Evolutionary conservation across 2,113 vertebrate species (phyloP), one percentile per base, ranked within the genome.

Genomic region (Acanthochromis polyacanthus): DNA sequence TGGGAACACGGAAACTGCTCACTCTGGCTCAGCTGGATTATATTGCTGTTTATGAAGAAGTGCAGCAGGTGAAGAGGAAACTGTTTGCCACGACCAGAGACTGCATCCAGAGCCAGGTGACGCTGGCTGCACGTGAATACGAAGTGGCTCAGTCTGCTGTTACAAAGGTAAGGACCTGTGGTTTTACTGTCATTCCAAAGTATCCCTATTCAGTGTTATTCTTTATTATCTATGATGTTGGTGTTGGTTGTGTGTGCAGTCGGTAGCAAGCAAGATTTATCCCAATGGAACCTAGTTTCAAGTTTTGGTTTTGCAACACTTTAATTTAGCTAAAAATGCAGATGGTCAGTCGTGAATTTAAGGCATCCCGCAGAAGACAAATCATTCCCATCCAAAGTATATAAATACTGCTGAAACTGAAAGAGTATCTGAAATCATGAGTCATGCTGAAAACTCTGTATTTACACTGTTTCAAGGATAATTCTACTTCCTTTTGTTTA

Each of bases 21-120:
- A 92, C 95, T 19, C 93, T 94, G 55, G 93, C 92, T 48, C 95
- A 96, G 86, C 91, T 97, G 69, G 96, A 96, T 84, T 93, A 94
- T 51, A 88, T 93, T 2, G 87, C 92, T 30, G 89, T 97, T 58
- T 80, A 87, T 58, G 95, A 97, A 9, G 96, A 99, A 64, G 94
- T 95, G 79, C 82, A 92, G 1, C 92, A 92, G 83, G 94, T 96
- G 84, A 97, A 96, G 86, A 94, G 93, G 92, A 96, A 95, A 50
- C 91, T 99, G 1, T 97, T 99, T 78, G 83, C 81, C 73, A 93
- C 95, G 48, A 95, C 95, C 2, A 96, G 96, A 89, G 95, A 96
- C 22, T 96, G 95, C 6, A 96, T 99, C 88, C 94, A 96, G 38
- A 97, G 92, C 84, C 96, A 98, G 85, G 96, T 97, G 86, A 95